Evolutionary conservation across 2,888 invertebrate species (phyloP).

Genomic region (Odontocolon sp.): DNA sequence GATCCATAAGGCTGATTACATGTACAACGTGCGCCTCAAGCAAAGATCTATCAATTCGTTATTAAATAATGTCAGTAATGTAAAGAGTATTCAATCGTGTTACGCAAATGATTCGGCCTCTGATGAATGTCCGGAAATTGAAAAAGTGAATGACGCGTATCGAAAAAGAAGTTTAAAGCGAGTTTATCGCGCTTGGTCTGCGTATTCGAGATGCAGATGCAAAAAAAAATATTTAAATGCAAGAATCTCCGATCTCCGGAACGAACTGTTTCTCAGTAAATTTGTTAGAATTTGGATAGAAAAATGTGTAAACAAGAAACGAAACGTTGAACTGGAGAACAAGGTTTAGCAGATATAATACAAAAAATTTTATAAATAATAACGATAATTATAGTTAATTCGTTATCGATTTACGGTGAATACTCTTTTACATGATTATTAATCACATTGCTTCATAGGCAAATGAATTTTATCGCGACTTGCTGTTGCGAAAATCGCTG

Average conservation of each 20-base stretch:
- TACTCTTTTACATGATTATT: not conserved
- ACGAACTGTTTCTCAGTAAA: constrained; percentile 8
- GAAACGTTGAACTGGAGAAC: constrained; percentile 18
- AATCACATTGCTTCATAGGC: constrained; percentile 26
- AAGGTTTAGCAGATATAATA: constrained; percentile 31
- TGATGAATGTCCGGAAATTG: not conserved
- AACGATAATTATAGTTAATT: not conserved
- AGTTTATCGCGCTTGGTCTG: constrained; percentile 20
- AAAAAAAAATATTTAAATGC: constrained; percentile 44
- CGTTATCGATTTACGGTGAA: not conserved
- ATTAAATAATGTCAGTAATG: constrained; percentile 42
- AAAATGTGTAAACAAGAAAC: constrained; percentile 28
- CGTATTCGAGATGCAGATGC: constrained; percentile 34
- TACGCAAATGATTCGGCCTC: not conserved
- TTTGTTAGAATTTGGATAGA: constrained; percentile 54
- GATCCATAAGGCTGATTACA: constrained; percentile 56
- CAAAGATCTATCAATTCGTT: constrained; percentile 57
- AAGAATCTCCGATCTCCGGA: not conserved
- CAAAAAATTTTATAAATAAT: not conserved
- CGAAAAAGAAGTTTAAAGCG: constrained; percentile 17
- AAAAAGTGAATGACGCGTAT: not conserved
- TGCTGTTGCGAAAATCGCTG: constrained; percentile 21
- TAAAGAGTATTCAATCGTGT: not conserved
- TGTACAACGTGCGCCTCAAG: constrained; percentile 53
- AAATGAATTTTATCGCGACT: constrained; percentile 15